Evolutionary conservation across 2,113 vertebrate genomes (phyloP).

Genomic region (Rhagologus leucostigma): DNA sequence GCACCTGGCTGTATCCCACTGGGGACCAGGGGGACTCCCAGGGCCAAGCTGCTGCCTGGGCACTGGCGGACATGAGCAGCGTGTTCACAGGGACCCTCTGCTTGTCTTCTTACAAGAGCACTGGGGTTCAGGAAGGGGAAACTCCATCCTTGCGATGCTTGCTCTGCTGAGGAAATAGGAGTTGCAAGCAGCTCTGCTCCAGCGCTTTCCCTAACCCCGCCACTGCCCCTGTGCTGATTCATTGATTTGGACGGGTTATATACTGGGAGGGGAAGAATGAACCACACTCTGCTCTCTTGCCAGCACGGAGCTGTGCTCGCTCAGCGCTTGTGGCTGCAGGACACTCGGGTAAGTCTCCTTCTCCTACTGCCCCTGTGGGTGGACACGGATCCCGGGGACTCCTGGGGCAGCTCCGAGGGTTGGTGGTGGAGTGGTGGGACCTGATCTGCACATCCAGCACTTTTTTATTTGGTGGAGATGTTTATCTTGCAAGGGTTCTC

Average conservation of each 20-base stretch:
- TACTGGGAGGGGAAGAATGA: conserved; percentile 51
- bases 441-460: neutral
- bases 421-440: neutral
- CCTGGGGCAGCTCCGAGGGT: neutral
- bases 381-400: rapidly evolving
- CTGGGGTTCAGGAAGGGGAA: neutral
- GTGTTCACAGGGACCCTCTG: rapidly evolving
- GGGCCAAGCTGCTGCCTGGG: neutral
- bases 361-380: neutral
- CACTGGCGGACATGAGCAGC: neutral
- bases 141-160: neutral
- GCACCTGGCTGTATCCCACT: neutral
- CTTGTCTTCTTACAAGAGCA: neutral
- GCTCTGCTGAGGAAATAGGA: neutral
- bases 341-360: conserved; percentile 62
- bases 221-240: conserved; percentile 73
- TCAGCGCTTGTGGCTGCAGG: neutral
- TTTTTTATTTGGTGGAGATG: neutral
- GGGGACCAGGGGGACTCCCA: rapidly evolving
- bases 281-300: conserved; percentile 57
- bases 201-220: conserved; percentile 2
- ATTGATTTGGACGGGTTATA: conserved; percentile 67
- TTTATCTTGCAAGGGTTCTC: neutral
- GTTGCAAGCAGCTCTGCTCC: neutral
- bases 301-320: conserved; percentile 53